Evolutionary conservation across 1,140 invertebrate species (phyloP), one percentile per base, ranked within the genome.

Genomic region (Pseudomyrmex pallidus): DNA sequence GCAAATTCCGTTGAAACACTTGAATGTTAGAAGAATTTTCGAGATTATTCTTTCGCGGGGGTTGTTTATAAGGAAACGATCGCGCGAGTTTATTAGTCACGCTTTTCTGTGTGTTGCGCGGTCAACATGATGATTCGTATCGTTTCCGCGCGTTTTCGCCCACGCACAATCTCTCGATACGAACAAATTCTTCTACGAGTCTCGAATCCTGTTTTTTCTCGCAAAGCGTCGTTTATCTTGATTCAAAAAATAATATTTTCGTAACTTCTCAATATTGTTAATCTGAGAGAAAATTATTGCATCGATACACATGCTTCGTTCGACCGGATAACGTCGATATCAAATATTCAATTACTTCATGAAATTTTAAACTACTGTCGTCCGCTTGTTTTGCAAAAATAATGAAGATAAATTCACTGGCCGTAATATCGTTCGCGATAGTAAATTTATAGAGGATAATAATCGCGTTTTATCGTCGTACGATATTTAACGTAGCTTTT

Each of bases 51-150:
- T 74, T 72, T 66, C 22, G 54, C 59, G 62, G 50, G 35, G 61
- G 66, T 66, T 20, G 63, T 89, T 64, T 72, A 90, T 85, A 87
- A 87, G 87, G 89, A 83, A 90, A 82, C 62, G 83, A 90, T 87
- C 22, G 46, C 54, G 59, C 46, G 57, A 17, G 7, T 7, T 57
- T 82, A 87, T 89, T 87, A 90, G 85, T 90, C 89, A 90, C 62
- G 80, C 63, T 46, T 48, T 67, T 12, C 13, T 12, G 10, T 52
- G 50, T 35, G n/a, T 84, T 25, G 52, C 52, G 70, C 66, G 57
- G 63, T 48, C 59, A 68, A 83, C 57, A n/a, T n/a, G 64, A 84
- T 87, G 70, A 77, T 74, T 88, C 74, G 70, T 44, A 3, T 57
- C 44, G 48, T 67, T 61, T 78, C n/a, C 17, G 67, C 59, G 46